Base-by-base conservation (phyloP, 1,140 invertebrate species). In the Aphidius ervi region DNA sequence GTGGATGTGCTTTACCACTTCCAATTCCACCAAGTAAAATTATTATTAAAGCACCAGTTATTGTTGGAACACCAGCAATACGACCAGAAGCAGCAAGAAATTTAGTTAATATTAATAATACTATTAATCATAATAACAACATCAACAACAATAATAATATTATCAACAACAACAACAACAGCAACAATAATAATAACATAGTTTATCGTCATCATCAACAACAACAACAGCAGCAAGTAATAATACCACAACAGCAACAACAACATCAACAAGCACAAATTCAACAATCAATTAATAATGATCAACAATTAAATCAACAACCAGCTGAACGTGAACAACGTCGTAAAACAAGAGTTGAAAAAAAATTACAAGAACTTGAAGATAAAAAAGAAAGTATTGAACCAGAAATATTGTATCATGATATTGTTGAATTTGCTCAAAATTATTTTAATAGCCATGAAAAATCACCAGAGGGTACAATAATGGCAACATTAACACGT, bases 371-470 rank as follows among this genome's bases (percentile, higher is more conserved):
- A 69, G 92, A 94, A 74, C 77, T 93, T 63, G 85, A 87, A 53
- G 83, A 86, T 45, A 82, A 83, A 58, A 83, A 81, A 53, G 81
- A 82, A 58, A 76, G 78, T 9, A 75, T 81, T 52, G 82, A 85
- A 58, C 77, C 75, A 9, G 78, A 84, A 55, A 62, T 70, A 9
- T 78, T 81, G 2, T 85, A 88, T 68, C 91, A 89, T 71, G 92
- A 96, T 70, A 90, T 98, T 71, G 82, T 94, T 1, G 94, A 97
- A 70, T 98, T 95, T 82, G 95, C 94, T 9, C 92, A 96, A 67
- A 87, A 91, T 63, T 93, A 94, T 80, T 98, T 94, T 78, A 97
- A 97, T 75, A 86, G 87, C 58, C 94, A 97, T 70, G 89, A 94
- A 58, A 80, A 89, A 55, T 91, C 90, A 40, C 86, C 88, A 9